Evolutionary conservation across 2,113 vertebrate genomes (phyloP), one percentile per base, ranked within the genome.

Genomic region (Phrynosoma platyrhinos): DNA sequence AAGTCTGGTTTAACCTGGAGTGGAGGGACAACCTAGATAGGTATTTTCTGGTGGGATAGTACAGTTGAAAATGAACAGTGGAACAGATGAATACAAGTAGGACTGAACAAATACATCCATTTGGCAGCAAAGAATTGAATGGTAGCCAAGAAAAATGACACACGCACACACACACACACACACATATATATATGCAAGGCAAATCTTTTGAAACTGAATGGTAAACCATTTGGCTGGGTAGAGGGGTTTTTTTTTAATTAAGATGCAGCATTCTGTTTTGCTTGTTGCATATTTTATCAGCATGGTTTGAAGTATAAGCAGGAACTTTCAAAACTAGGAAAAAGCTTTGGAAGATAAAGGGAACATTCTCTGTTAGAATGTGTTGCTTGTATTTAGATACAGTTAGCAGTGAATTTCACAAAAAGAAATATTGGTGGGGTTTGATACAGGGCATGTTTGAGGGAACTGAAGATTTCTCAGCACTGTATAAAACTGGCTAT

Each of bases 191-290:
- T 16, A 62, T 62, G 13, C 58, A 58, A 36, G 55, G 32, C 53
- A 80, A 16, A 80, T 80, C 79, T 80, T 80, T 62, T 80, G 53
- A 80, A 80, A 27, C 79, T 80, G 79, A 55, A 55, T n/a, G 52
- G 79, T 80, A 80, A 80, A 58, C 58, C 16, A 58, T 80, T 58
- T 80, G 79, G 79, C 79, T 32, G 27, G n/a, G 30, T 80, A n/a
- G 16, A 79, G 53, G 47, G 3, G 32, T 32, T 80, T 32, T 12
- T 80, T 27, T 62, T 55, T 58, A 30, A 80, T 32, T 80, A 55
- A 80, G n/a, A 80, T 58, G 79, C 79, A 80, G 53, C 30, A 80
- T 80, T 80, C 79, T 80, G 30, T 58, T 80, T 80, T 32, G 30
- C 79, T 80, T 80, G 18, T n/a, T 58, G 79, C 79, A 80, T 80